These are phyloP conservation scores for Cryptotermes secundus DNA, from an alignment of 1,140 invertebrate species.

Conservation along the genomic window DNA sequence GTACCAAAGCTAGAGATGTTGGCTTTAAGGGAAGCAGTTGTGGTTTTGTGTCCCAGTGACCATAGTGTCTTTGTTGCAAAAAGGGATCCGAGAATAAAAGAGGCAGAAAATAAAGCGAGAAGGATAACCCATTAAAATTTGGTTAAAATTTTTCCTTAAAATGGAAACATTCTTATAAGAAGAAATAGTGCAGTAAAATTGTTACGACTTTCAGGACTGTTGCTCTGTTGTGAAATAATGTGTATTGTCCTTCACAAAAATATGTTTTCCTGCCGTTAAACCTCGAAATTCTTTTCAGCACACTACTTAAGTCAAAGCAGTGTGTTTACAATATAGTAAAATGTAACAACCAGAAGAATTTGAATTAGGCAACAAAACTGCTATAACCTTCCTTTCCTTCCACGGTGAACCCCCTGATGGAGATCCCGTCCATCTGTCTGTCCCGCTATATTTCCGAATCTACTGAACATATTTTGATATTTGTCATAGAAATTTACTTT, in stretches of 20 bases:
- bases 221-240: background rate
- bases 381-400: too few species aligned
- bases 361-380: too few species aligned
- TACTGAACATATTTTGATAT: too few species aligned
- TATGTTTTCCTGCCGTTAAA: background rate
- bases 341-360: background rate
- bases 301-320: background rate
- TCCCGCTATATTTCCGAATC: too few species aligned
- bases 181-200: constrained; percentile 9
- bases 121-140: background rate
- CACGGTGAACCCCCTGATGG: too few species aligned
- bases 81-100: background rate
- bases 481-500: too few species aligned
- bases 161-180: background rate
- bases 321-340: background rate
- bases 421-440: too few species aligned
- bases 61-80: background rate
- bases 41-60: background rate
- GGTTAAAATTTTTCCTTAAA: constrained; percentile 3
- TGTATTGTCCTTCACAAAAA: background rate
- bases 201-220: background rate
- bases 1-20: background rate
- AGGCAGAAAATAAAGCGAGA: background rate
- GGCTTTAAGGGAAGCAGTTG: background rate
- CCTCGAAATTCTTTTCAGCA: background rate